Conservation (phyloP, 1,140 invertebrate genomes). For the Microplitis mediator region DNA sequence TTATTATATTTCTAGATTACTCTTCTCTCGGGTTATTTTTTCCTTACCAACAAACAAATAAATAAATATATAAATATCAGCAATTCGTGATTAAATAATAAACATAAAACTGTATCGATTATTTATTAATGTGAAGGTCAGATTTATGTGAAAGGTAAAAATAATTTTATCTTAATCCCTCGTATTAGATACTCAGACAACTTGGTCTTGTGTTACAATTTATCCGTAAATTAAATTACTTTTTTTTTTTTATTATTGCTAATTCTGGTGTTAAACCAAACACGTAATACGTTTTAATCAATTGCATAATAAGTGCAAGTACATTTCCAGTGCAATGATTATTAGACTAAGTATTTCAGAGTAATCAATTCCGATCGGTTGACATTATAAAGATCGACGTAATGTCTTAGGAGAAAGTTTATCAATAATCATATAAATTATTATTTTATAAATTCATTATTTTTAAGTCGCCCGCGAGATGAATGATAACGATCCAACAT, state of each 20-base stretch:
- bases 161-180: not conserved
- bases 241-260: not conserved
- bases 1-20: not conserved
- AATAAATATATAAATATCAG: not conserved
- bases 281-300: not conserved
- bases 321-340: not conserved
- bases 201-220: constrained; percentile 1
- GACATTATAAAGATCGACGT: constrained; percentile 3
- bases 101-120: not conserved
- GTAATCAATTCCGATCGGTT: not conserved
- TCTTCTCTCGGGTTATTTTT: not conserved
- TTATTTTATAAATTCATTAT: not conserved
- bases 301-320: no score
- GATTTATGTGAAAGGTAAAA: not conserved
- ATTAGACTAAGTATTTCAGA: not conserved
- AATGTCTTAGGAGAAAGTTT: constrained; percentile 12
- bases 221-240: not conserved
- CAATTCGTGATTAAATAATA: not conserved
- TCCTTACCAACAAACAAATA: not conserved
- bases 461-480: not conserved
- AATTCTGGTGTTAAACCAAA: not conserved
- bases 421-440: not conserved
- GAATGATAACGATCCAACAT: not conserved
- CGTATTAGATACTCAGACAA: not conserved
- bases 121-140: not conserved